Evolutionary conservation across 1,140 invertebrate species (phyloP).

Genomic region (Delia radicum): DNA sequence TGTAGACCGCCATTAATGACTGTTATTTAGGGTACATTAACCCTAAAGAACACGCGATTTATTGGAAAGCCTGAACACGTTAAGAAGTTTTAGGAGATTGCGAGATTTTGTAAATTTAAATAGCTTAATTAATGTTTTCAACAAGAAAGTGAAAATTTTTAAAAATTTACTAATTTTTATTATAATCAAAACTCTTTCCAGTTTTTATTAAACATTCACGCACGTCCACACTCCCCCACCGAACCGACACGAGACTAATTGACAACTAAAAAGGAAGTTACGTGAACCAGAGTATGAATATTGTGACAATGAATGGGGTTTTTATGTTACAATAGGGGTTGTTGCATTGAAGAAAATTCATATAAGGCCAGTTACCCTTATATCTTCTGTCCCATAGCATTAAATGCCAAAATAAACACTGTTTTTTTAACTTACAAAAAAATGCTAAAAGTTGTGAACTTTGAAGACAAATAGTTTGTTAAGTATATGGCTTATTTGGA

Average conservation of each 20-base stretch:
- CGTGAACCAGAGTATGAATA: neutral
- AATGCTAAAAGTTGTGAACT: neutral
- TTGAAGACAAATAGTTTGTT: neutral
- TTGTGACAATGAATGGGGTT: neutral
- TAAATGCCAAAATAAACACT: neutral
- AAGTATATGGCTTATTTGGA: no score
- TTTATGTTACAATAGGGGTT: neutral
- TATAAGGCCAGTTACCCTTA: no score
- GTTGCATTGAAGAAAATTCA: no score
- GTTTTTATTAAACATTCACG: neutral
- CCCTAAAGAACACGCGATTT: no score
- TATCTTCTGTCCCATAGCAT: neutral
- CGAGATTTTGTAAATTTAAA: no score
- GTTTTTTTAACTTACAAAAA: no score
- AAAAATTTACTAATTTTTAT: neutral
- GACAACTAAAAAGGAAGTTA: slow-evolving; percentile 7
- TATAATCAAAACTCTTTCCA: neutral
- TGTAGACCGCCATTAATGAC: neutral
- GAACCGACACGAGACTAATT: neutral
- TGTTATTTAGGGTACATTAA: neutral
- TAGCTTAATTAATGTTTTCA: no score
- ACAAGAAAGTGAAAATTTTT: no score
- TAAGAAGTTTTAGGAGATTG: no score
- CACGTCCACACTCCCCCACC: neutral
- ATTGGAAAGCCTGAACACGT: no score